Base-by-base conservation (phyloP, 2,888 invertebrate genomes). In the Heteropelma amictum region DNA sequence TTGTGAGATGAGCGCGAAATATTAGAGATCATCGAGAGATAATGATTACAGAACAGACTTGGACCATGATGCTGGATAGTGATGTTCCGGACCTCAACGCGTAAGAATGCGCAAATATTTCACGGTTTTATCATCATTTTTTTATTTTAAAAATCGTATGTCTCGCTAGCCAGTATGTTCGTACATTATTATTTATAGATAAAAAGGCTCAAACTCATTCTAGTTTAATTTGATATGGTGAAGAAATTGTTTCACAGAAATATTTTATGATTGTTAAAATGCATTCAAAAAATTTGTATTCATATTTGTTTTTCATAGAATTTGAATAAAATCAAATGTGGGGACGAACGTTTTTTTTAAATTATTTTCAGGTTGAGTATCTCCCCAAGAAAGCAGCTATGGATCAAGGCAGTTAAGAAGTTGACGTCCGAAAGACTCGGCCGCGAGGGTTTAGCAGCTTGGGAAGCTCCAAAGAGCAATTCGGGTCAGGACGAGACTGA, bases 11-110 rank as follows among this genome's bases (percentile, higher is more conserved):
- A 67, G 60, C 68, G 30, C 56, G 56, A 53, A 69, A 40, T 58
- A 53, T 68, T 72, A 64, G 71, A 65, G 64, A 77, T 80, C 80
- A 83, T 78, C 81, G 84, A 85, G 77, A 77, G 88, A 89, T 87
- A 88, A 89, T 89, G 89, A 88, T 89, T 88, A 89, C 88, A 84
- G 89, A 89, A 85, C 89, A 89, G 84, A 89, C 89, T 82, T 89
- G 89, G 89, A 89, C 83, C 86, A 89, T 89, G 89, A 89, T 88
- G 89, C 87, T 89, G 87, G 89, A 89, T 83, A 88, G 85, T 81
- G 89, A 89, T 83, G 85, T 86, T 79, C 82, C 88, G 78, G 84
- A 87, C 84, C 83, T 86, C 83, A 88, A 86, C 83, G 89, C 88
- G 89, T 89, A 79, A 85, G 88, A 86, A 38, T 38, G n/a, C 38